Conservation (phyloP, 2,113 vertebrate genomes). For the Chionis minor region DNA sequence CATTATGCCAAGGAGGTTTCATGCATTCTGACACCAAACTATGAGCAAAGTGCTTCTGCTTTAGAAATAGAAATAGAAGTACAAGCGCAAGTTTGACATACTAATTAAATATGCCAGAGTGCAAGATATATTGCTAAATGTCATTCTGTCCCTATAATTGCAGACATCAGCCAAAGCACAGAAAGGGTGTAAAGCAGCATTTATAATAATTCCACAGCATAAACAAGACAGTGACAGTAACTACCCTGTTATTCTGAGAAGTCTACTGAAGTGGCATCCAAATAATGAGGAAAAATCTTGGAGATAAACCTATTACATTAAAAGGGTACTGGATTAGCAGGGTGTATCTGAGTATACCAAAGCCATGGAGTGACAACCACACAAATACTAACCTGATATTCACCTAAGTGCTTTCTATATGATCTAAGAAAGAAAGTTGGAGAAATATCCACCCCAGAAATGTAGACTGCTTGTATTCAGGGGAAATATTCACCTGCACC, state of each 20-base stretch:
- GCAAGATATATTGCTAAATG: conserved; percentile 19
- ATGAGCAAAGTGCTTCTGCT: conserved; percentile 50
- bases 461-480: not conserved
- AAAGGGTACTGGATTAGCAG: not conserved
- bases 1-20: conserved; percentile 57
- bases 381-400: not conserved
- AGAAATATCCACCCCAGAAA: not conserved
- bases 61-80: conserved; percentile 36
- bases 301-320: not conserved
- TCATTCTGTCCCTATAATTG: not conserved
- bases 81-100: conserved; percentile 35
- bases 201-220: not conserved
- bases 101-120: conserved; percentile 40
- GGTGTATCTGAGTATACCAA: fast-evolving
- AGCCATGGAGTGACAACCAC: not conserved
- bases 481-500: not conserved
- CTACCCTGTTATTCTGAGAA: not conserved
- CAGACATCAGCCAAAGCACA: not conserved
- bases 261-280: not conserved
- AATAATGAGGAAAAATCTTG: not conserved
- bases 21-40: conserved; percentile 64
- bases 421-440: not conserved
- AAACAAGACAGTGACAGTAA: not conserved
- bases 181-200: not conserved
- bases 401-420: not conserved